Evolutionary conservation across 1,140 invertebrate genomes (phyloP), one percentile per base, ranked within the genome.

Genomic region (Mactra quadrangularis): DNA sequence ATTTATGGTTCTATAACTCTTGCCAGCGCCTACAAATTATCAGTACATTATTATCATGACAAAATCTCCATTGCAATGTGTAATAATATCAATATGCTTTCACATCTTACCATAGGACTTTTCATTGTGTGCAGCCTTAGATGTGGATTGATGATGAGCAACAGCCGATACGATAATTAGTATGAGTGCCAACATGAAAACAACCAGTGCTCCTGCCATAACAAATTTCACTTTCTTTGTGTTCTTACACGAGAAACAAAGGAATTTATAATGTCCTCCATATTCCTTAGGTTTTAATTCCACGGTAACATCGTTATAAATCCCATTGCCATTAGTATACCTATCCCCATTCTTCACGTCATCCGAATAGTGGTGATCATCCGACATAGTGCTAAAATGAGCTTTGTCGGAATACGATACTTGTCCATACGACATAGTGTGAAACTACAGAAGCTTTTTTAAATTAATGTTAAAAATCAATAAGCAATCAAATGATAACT

Each of bases 171-270:
- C 45, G 27, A 78, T 68, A 11, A 78, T 66, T 11, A 78, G 35
- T 27, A 78, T 27, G 17, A 78, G 9, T 1, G 76, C n/a, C 29
- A 78, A 22, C 19, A 52, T 17, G 15, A 78, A 45, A 7, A 78
- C 76, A 1, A 78, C 22, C 13, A 31, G 3, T 15, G 62, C 45
- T 19, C 45, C 76, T n/a, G 33, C 29, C 45, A 68, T 38, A 17
- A 78, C 47, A 38, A 78, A 78, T 78, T 78, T 78, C 3, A 55
- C 50, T n/a, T 25, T 22, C n/a, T 68, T 66, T 22, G 60, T 78
- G 62, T 78, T 78, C 45, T 78, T 35, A 31, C 57, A 78, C 15
- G 15, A 19, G 22, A 35, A 78, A 55, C 76, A 78, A 17, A 60
- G 50, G 35, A 78, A 41, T 19, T 29, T 35, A n/a, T 66, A 41